Percentiles rank a stretch among this genome's conserved stretches.
phyloP scores from a whole-genome alignment of 2,113 vertebrate genomes.

The Seriola rivoliana region DNA sequence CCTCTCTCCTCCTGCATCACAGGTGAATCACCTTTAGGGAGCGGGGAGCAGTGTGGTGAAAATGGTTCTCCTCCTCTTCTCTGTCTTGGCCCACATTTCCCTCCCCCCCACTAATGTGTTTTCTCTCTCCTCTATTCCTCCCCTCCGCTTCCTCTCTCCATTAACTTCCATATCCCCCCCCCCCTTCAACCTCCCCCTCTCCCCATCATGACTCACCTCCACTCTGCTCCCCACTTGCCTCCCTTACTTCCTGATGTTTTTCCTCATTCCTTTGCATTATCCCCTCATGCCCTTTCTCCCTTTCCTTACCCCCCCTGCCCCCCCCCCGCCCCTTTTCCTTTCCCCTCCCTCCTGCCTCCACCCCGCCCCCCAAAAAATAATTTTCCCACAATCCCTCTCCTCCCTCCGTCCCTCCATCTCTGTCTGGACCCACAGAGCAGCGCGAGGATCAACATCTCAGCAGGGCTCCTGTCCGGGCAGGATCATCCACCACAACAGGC shows the following conservation, averaged over 20 bases:
- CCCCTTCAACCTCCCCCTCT: neutral
- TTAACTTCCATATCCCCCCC: slow-evolving; percentile 9
- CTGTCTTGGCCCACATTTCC: slow-evolving; percentile 28
- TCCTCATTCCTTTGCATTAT: slow-evolving; percentile 1
- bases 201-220: slow-evolving; percentile 10
- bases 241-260: neutral
- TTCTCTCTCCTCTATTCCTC: slow-evolving; percentile 48
- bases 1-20: slow-evolving; percentile 60
- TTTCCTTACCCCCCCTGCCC: neutral
- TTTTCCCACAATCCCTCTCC: slow-evolving; percentile 4
- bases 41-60: slow-evolving; percentile 5
- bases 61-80: slow-evolving; percentile 51
- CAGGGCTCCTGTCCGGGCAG: slow-evolving; percentile 94
- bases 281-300: neutral
- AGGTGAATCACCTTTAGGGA: slow-evolving; percentile 50
- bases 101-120: slow-evolving; percentile 64
- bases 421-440: slow-evolving; percentile 86
- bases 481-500: no score
- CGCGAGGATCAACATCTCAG: slow-evolving; percentile 94
- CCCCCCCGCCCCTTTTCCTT: neutral
- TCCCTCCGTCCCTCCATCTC: neutral
- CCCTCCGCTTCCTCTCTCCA: neutral
- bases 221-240: slow-evolving; percentile 13
- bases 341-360: neutral
- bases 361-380: neutral